Conservation (phyloP, 2,797 vertebrate species). For the Tokudaia muenninki region DNA sequence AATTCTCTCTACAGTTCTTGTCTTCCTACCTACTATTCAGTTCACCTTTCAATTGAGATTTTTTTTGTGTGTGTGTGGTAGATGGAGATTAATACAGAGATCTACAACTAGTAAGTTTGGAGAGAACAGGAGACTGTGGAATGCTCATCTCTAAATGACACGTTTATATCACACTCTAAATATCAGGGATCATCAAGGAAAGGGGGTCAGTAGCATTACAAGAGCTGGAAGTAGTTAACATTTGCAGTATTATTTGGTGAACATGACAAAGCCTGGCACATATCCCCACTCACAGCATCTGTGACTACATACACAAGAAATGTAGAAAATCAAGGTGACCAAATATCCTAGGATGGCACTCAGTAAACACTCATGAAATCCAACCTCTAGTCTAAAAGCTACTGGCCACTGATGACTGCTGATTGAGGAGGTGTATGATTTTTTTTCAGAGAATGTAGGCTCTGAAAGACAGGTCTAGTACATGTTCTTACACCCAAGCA, state of each 20-base stretch:
- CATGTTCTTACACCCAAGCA: background rate
- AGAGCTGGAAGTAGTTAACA: background rate
- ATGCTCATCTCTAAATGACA: background rate
- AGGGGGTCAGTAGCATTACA: background rate
- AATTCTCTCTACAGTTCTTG: background rate
- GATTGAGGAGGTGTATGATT: background rate
- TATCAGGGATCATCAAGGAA: background rate
- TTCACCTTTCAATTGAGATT: background rate
- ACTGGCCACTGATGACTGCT: background rate
- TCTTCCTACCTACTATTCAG: background rate
- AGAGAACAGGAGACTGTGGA: background rate
- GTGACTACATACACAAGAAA: no score
- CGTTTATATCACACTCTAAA: background rate
- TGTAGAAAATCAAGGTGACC: background rate
- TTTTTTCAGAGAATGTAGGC: background rate
- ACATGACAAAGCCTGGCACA: background rate
- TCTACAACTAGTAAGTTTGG: background rate
- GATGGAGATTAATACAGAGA: background rate
- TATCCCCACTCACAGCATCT: background rate
- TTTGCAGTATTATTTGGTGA: background rate
- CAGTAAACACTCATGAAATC: background rate
- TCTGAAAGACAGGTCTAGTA: background rate
- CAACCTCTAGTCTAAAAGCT: background rate
- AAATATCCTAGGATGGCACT: background rate
- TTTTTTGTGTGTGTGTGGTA: background rate